Evolutionary conservation across 2,888 invertebrate species (phyloP), one percentile per base, ranked within the genome.

Genomic region (Zeuzera pyrina): DNA sequence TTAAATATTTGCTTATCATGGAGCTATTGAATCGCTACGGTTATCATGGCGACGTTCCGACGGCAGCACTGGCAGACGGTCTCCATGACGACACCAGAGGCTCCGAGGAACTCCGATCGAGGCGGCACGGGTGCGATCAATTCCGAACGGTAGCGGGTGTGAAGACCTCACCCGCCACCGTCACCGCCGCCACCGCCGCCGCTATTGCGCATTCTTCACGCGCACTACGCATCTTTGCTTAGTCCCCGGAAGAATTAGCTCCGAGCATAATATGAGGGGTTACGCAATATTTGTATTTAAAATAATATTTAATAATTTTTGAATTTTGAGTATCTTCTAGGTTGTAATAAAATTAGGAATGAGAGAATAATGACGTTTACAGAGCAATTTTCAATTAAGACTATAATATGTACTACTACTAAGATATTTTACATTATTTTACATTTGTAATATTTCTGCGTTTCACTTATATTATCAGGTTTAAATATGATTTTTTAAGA

Each of bases 41-140:
- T 51, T 51, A 51, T 58, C 44, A 57, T 52, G 64, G 63, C 64
- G 63, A 55, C 64, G 52, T 51, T 45, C 49, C 52, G 69, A 48
- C 68, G 69, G 65, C 65, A 58, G 58, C 59, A 62, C 59, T 57
- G 59, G 57, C 55, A 61, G 73, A 57, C 73, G 69, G 78, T 79
- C 57, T 62, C 71, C 71, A 79, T 79, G 76, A 51, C 69, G 60
- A 79, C 74, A 51, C 50, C 41, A 55, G 62, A 57, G 62, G 57
- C 67, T 63, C 60, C 55, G 59, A 53, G 51, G 52, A 55, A 49
- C 59, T 52, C 53, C 51, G 45, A 47, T 49, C n/a, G 46, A 49
- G 3, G 4, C 8, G 39, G 48, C 51, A 46, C 49, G 52, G 56
- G 52, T 42, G 48, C 76, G 78, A 79, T 78, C 78, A 79, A 79